Evolutionary conservation across 2,797 vertebrate genomes (phyloP).

Genomic region (Crocidura indochinensis): DNA sequence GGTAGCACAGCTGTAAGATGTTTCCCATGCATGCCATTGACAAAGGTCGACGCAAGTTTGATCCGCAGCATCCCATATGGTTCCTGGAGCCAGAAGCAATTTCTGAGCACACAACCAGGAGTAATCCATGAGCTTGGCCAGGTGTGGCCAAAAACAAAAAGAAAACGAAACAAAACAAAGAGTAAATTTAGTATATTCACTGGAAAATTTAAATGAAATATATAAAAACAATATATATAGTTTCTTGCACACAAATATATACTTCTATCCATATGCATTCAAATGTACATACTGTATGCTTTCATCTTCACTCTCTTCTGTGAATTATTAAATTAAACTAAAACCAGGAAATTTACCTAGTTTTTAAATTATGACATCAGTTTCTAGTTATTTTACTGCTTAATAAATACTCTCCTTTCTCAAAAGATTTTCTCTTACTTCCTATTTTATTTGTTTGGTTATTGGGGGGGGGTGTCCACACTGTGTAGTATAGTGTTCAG

Average conservation of each 20-base stretch:
- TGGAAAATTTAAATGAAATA: not conserved
- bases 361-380: not conserved
- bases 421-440: not conserved
- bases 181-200: not conserved
- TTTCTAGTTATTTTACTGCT: not conserved
- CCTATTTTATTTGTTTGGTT: too few species aligned
- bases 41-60: too few species aligned
- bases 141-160: too few species aligned
- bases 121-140: too few species aligned
- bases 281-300: not conserved
- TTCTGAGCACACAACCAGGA: too few species aligned
- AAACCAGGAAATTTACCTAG: constrained; percentile 5
- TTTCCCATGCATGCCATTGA: too few species aligned
- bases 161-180: too few species aligned
- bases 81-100: too few species aligned
- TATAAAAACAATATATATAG: not conserved
- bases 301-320: not conserved
- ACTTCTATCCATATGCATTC: not conserved
- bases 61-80: too few species aligned
- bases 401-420: constrained; percentile 47
- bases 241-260: constrained; percentile 4
- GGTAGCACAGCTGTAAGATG: too few species aligned
- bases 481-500: too few species aligned
- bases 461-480: too few species aligned
- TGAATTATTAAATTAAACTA: not conserved